A percentile compares a stretch with the other conserved stretches of the same genome.
Evolutionary conservation across 2,113 vertebrate genomes (phyloP).

Genomic region (Danio rerio): DNA sequence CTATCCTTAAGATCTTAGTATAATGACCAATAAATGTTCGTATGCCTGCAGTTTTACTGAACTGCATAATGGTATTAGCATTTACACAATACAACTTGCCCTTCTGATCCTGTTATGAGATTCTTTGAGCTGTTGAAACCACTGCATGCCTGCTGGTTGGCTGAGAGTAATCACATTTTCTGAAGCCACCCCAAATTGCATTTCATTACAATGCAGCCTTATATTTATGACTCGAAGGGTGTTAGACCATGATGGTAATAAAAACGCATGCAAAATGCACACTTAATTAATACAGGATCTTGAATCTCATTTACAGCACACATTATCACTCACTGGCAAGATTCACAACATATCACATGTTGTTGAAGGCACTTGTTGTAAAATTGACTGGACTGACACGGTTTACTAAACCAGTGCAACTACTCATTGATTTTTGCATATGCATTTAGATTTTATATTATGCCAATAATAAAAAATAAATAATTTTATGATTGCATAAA

Average conservation of each 20-base stretch:
- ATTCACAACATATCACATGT: neutral
- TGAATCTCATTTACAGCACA: neutral
- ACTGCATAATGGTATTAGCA: neutral
- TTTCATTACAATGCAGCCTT: neutral
- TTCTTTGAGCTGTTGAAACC: neutral
- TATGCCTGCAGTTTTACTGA: neutral
- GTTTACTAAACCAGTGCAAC: neutral
- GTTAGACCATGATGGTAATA: slow-evolving; percentile 1
- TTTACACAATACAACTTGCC: neutral
- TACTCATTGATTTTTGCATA: no score
- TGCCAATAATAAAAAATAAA: no score
- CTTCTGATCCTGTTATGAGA: slow-evolving; percentile 10
- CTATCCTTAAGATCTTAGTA: neutral
- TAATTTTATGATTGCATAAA: no score
- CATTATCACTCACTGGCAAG: neutral
- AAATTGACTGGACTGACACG: neutral
- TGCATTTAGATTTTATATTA: no score
- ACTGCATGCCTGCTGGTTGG: neutral
- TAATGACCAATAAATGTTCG: neutral
- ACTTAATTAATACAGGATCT: slow-evolving; percentile 8
- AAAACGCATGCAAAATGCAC: slow-evolving; percentile 1
- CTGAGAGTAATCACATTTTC: neutral
- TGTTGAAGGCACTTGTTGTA: no score
- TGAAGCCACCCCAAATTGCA: neutral
- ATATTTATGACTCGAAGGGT: neutral